phyloP scores from a whole-genome alignment of 1,140 invertebrate species.

The Sinonovacula constricta region DNA sequence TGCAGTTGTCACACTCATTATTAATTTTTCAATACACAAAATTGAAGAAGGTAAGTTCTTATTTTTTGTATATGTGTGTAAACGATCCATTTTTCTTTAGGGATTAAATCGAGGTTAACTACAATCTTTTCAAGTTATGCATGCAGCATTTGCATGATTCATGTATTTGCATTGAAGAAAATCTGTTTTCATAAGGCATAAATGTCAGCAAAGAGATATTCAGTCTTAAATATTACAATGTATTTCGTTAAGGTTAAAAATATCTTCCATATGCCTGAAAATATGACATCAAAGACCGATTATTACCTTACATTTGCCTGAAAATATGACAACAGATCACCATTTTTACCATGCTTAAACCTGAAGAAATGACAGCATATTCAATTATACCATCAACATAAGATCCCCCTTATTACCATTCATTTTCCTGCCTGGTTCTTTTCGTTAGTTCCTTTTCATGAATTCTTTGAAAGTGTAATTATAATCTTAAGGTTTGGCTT shows the following conservation, averaged over 20 bases:
- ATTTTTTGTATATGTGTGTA: not conserved
- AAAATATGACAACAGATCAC: too few species aligned
- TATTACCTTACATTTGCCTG: not conserved
- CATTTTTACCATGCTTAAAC: too few species aligned
- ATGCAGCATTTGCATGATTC: not conserved
- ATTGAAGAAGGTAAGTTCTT: constrained; percentile 85
- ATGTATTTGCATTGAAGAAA: not conserved
- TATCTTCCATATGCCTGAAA: too few species aligned
- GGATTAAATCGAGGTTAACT: not conserved
- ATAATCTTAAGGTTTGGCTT: too few species aligned
- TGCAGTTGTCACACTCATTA: constrained; percentile 52
- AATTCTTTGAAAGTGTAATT: too few species aligned
- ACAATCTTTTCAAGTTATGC: not conserved
- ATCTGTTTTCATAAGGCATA: not conserved
- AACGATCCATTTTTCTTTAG: not conserved
- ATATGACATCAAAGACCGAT: not conserved
- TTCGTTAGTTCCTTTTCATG: too few species aligned
- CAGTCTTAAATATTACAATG: not conserved
- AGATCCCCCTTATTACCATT: too few species aligned
- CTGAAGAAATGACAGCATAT: too few species aligned
- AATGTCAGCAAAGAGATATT: not conserved
- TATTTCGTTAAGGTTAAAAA: too few species aligned
- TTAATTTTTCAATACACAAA: constrained; percentile 87
- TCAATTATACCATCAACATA: too few species aligned
- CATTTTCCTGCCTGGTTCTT: too few species aligned